Evolutionary conservation across 2,888 invertebrate species (phyloP).

Genomic region (Sinotaia quadrata): DNA sequence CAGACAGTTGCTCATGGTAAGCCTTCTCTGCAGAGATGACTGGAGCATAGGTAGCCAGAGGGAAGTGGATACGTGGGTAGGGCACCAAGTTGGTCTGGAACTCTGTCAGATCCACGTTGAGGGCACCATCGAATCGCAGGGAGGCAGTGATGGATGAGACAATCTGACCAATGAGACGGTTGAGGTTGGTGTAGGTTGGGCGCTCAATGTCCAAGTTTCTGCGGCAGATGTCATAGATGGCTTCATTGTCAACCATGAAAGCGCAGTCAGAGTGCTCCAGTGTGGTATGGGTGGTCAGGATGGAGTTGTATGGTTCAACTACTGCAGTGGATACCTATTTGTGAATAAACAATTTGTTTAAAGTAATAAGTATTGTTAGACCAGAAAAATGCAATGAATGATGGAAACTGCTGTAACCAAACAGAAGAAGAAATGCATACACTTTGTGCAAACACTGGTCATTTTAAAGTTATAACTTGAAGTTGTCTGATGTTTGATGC

Average conservation of each 20-base stretch:
- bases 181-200: not conserved
- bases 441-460: no score
- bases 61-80: slow-evolving; percentile 78
- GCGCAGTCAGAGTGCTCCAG: slow-evolving; percentile 92
- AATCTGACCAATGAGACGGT: slow-evolving; percentile 7
- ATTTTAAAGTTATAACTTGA: no score
- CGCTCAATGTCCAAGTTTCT: slow-evolving; percentile 18
- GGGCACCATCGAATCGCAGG: slow-evolving; percentile 39
- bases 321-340: slow-evolving; percentile 26
- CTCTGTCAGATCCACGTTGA: slow-evolving; percentile 75
- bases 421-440: no score
- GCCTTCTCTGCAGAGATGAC: slow-evolving; percentile 44
- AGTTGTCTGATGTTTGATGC: no score
- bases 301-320: slow-evolving; percentile 37
- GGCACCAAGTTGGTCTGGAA: slow-evolving; percentile 74
- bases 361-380: no score
- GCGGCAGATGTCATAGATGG: slow-evolving; percentile 87
- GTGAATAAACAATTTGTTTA: not conserved
- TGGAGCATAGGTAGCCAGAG: slow-evolving; percentile 9
- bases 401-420: no score
- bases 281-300: no score
- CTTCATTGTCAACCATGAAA: no score
- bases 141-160: slow-evolving; percentile 8
- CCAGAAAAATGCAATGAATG: no score
- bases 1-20: slow-evolving; percentile 54